Evolutionary conservation across 2,797 vertebrate species (phyloP), one percentile per base, ranked within the genome.

Genomic region (Amniataba percoides): DNA sequence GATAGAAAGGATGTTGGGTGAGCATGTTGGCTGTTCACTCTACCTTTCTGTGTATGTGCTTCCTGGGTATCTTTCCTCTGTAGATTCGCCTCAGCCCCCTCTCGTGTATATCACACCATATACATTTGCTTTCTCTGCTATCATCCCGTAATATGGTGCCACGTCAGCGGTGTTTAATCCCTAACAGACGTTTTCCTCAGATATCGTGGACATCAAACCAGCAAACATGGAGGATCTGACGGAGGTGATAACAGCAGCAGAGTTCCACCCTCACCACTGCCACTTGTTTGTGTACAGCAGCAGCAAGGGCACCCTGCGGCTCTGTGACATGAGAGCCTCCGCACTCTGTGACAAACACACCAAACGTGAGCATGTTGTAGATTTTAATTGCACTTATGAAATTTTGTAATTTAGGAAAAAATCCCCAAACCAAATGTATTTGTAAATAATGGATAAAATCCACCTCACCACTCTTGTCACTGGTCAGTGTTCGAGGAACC

Each of bases 211-310:
- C 94, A 99, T 99, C 91, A 99, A 99, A 89, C 98, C 98, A 82
- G 97, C 96, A 92, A 99, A 99, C 93, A 99, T 99, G 98, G 98
- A 99, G 87, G 98, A 99, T 85, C 94, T 99, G 78, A 99, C 98
- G 0, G 98, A 99, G 93, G 98, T 99, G 92, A 99, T 99, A 76
- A 99, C 98, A 2, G 96, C 98, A 7, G 97, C 98, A 6, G 98
- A 99, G 91, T 99, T 98, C 92, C 98, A 99, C 88, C 98, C 98
- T 1, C 96, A 98, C 83, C 98, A 98, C 95, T 99, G 98, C 92
- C 98, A 98, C 88, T 95, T 98, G 0, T 99, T 99, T 69, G 97
- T 99, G 31, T 99, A 99, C 95, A 99, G 98, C 96, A 99, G 98
- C 94, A 99, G 98, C 86, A 99, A 99, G 93, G 98, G 98, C 70